phyloP scores from a whole-genome alignment of 2,797 vertebrate genomes.

The Neosilurus hyrtlii region DNA sequence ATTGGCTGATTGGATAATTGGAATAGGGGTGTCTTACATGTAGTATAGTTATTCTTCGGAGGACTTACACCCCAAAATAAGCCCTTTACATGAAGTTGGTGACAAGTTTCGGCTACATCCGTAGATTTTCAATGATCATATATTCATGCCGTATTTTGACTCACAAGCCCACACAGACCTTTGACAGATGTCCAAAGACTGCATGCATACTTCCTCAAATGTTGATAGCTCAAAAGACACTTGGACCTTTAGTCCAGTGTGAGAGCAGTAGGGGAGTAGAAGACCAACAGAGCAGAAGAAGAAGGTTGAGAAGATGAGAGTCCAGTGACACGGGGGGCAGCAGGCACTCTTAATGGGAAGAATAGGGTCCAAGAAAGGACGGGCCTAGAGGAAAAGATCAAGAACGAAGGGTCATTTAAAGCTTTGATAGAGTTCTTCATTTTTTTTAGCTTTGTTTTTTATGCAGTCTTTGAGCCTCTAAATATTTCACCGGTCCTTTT shows the following conservation, averaged over 20 bases:
- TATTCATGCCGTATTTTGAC: conserved; percentile 45
- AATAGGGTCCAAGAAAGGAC: conserved; percentile 27
- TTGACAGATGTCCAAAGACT: conserved; percentile 26
- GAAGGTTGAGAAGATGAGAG: background rate
- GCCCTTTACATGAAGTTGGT: background rate
- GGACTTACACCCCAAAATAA: background rate
- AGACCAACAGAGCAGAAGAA: conserved; percentile 20
- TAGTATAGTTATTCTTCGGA: background rate
- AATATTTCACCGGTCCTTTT: conserved; percentile 69
- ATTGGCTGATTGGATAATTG: background rate
- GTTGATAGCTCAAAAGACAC: conserved; percentile 29
- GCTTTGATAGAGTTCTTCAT: background rate
- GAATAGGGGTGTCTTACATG: background rate
- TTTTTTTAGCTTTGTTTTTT: conserved; percentile 52
- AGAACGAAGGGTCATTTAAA: conserved; percentile 36
- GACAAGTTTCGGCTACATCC: background rate
- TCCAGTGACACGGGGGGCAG: conserved; percentile 9
- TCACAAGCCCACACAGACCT: conserved; percentile 40
- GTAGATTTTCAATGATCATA: background rate
- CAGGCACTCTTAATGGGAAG: conserved; percentile 11
- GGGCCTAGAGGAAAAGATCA: conserved; percentile 34
- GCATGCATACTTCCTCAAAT: conserved; percentile 13
- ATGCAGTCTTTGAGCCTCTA: conserved; percentile 68
- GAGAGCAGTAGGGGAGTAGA: conserved; percentile 10
- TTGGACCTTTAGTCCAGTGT: conserved; percentile 36